Evolutionary conservation across 2,797 vertebrate species (phyloP), one percentile per base, ranked within the genome.

Genomic region (Ciconia nigra): DNA sequence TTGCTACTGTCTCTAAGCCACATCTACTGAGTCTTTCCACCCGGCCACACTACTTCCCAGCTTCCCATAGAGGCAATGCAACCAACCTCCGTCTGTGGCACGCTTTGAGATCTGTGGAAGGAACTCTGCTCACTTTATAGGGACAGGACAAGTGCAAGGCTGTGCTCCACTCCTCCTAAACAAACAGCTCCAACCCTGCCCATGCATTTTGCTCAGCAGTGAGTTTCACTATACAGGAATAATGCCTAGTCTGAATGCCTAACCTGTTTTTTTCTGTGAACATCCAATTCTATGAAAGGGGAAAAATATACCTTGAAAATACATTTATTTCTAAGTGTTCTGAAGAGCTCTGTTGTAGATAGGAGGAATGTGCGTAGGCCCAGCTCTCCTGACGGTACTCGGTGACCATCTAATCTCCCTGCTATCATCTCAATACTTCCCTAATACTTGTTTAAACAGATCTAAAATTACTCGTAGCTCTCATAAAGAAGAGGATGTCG

Each of bases 371-470:
- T 67, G n/a, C 22, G 3, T 26, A 84, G 46, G 79, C 67, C 76
- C 67, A 17, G 67, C 72, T 79, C 81, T 92, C 77, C 77, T 74
- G 28, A 24, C 0, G 1, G 51, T 42, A 59, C 61, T 78, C n/a
- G 2, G 41, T 73, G 91, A 71, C 91, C 82, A 77, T 7, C 65
- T 89, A 84, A 79, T 72, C 62, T 91, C 85, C 63, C 41, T 63
- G 61, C 44, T 74, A 37, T 80, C 92, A n/a, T 52, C 92, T 69
- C n/a, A n/a, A 42, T 42, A 54, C 57, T 29, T 91, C 57, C 89
- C 42, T 37, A 84, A 59, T 24, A 47, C 46, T 41, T 87, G 51
- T 89, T 91, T 65, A 57, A 78, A 57, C 77, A 83, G 81, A 70
- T 54, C 59, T 73, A 84, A 87, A 76, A 85, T 89, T 71, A 84